These are phyloP conservation scores for Atlantisia rogersi DNA, from an alignment of 2,113 vertebrate species.

Conservation along the genomic window DNA sequence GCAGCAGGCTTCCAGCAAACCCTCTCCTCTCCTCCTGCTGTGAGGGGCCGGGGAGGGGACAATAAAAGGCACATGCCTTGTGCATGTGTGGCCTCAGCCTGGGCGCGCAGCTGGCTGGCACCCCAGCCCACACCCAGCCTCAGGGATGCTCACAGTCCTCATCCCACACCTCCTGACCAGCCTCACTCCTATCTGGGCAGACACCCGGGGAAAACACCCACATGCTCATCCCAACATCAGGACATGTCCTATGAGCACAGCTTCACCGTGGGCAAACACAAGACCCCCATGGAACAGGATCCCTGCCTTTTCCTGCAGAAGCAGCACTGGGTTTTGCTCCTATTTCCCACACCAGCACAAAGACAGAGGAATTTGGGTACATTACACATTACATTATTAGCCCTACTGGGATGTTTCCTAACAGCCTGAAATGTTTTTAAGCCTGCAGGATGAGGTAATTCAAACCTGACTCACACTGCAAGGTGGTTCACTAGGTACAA, in stretches of 20 bases:
- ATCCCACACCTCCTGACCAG: neutral
- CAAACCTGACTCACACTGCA: neutral
- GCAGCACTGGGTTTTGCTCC: neutral
- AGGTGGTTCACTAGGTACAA: neutral
- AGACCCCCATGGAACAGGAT: neutral
- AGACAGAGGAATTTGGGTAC: neutral
- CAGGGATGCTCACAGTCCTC: neutral
- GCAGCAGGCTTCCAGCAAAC: neutral
- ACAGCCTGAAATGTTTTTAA: slow-evolving; percentile 1
- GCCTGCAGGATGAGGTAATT: slow-evolving; percentile 47
- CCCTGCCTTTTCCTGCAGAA: neutral
- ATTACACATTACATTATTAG: neutral
- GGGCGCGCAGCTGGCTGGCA: neutral
- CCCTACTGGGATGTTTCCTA: slow-evolving; percentile 15
- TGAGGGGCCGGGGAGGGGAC: neutral
- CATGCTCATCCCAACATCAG: neutral
- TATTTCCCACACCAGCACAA: neutral
- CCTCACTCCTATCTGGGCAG: neutral
- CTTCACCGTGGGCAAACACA: neutral
- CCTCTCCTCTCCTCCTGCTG: neutral
- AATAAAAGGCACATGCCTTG: neutral
- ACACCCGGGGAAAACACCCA: neutral
- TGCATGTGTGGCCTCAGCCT: neutral
- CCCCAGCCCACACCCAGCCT: rapidly evolving
- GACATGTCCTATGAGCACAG: neutral